A percentile compares a stretch with the other conserved stretches of the same genome.
These are phyloP conservation scores for Aleiodes testaceus DNA, from an alignment of 2,888 invertebrate genomes.

Conservation along the genomic window DNA sequence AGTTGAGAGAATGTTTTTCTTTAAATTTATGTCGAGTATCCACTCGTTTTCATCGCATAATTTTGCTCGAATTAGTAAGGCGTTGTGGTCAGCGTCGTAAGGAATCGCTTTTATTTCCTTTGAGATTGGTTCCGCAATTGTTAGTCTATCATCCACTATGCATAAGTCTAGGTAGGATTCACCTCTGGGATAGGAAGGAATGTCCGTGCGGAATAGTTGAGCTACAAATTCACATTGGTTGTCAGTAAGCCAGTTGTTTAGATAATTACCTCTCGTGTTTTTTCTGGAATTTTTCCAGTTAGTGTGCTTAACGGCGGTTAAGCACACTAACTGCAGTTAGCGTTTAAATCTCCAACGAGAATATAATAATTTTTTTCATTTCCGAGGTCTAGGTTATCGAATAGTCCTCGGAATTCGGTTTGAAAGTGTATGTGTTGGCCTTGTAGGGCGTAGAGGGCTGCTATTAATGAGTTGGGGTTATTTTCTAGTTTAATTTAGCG, in stretches of 20 bases:
- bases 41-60: background rate
- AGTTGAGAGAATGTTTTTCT: background rate
- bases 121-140: background rate
- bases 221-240: background rate
- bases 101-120: constrained; percentile 22
- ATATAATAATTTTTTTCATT: constrained; percentile 7
- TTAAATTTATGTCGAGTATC: background rate
- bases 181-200: constrained; percentile 7
- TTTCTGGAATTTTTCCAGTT: background rate
- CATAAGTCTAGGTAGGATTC: constrained; percentile 11
- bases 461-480: background rate
- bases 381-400: background rate
- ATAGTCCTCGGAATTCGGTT: background rate
- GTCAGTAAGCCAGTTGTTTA: background rate
- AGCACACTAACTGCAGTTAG: too few species aligned
- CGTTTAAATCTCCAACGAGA: constrained; percentile 6
- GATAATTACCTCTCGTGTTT: constrained; percentile 15
- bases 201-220: background rate
- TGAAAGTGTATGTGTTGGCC: background rate
- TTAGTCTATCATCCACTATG: constrained; percentile 30
- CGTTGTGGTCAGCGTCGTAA: constrained; percentile 30
- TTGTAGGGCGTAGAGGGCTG: background rate
- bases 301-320: too few species aligned
- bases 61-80: constrained; percentile 2
- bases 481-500: background rate